phyloP scores from a whole-genome alignment of 2,888 invertebrate genomes.

The Rhorus exstirpatorius region DNA sequence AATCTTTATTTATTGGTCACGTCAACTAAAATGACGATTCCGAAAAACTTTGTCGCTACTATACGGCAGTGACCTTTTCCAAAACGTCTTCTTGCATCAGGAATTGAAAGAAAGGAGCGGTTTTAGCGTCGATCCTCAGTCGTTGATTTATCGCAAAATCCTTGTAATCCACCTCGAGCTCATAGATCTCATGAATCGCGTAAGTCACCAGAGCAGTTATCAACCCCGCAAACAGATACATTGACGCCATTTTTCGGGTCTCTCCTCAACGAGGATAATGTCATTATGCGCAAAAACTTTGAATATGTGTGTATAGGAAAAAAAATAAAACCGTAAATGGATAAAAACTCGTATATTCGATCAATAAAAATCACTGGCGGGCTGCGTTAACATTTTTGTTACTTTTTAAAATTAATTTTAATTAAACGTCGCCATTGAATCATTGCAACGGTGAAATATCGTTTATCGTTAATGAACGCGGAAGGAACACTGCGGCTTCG shows the following conservation, averaged over 20 bases:
- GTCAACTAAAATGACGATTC: too few relatives aligned
- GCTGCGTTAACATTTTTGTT: not conserved
- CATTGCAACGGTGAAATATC: not conserved
- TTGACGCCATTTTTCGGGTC: conserved; percentile 36
- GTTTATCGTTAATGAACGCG: not conserved
- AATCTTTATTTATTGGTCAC: too few relatives aligned
- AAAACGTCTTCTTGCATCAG: conserved; percentile 72
- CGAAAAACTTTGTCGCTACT: too few relatives aligned
- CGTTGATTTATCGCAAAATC: conserved; percentile 73
- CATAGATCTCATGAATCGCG: conserved; percentile 67
- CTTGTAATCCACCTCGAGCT: conserved; percentile 74
- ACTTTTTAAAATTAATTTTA: not conserved
- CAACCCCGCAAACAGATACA: conserved; percentile 47
- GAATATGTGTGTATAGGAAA: too few relatives aligned
- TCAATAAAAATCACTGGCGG: not conserved
- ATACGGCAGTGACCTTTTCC: conserved; percentile 79
- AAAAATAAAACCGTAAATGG: not conserved
- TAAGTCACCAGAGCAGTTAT: conserved; percentile 35
- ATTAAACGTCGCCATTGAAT: not conserved
- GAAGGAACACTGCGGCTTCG: conserved; percentile 2
- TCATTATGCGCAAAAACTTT: conserved; percentile 56
- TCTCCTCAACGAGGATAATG: not conserved
- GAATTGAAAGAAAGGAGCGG: conserved; percentile 73
- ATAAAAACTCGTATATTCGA: not conserved
- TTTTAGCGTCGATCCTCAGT: conserved; percentile 71